Evolutionary conservation across 2,797 vertebrate genomes (phyloP), one percentile per base, ranked within the genome.

Genomic region (Gephyroberyx darwinii): DNA sequence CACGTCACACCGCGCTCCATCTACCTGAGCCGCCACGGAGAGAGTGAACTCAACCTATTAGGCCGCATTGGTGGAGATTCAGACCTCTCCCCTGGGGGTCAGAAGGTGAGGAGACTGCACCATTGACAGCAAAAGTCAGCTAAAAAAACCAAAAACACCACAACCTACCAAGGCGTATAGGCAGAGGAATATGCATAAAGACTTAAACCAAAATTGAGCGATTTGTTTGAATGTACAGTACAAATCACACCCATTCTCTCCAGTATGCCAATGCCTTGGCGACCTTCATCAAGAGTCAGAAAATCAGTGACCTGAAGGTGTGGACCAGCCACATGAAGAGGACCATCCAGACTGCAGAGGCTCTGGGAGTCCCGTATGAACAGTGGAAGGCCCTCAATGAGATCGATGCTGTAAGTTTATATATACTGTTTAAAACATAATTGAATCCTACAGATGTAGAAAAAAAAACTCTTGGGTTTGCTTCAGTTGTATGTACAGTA

Each of bases 321-420:
- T 97, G 96, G 96, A 97, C 96, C 2, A 97, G 96, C 77, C 96
- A 97, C 89, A 95, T 96, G 94, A 95, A 91, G 72, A 93, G 96
- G 51, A 96, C 96, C 73, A 95, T 96, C 76, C 93, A 97, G 92
- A 96, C 96, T 0, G 96, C 95, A 53, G 95, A 95, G 70, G 91
- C 93, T 10, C 82, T 97, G 55, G 92, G 88, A 0, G 91, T 95
- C 58, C 92, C 91, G 39, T 96, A 96, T 16, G 96, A 97, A 66
- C 95, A 96, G 82, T 97, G 96, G 96, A 97, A 97, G 75, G 95
- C 96, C 4, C 91, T 97, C 65, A 97, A 97, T 39, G 96, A 97
- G 84, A 96, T 97, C 0, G 94, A 96, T 50, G 96, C 95, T 2
- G 96, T 96, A 78, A 95, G 93, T 87, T 77, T 7, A 7, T 26